phyloP scores from a whole-genome alignment of 2,888 invertebrate genomes.

The Catonia carolina region DNA sequence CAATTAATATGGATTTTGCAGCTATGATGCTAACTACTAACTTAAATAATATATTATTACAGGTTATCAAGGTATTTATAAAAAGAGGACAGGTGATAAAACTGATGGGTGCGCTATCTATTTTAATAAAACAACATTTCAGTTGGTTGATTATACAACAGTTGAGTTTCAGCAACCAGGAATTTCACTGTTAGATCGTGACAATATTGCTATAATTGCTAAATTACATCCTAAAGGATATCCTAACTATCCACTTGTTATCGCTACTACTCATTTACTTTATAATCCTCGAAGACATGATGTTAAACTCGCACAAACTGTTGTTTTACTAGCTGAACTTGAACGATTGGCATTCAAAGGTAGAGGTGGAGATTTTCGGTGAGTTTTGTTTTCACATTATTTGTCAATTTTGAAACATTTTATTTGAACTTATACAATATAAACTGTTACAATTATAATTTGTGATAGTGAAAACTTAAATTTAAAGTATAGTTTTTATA shows the following conservation, averaged over 20 bases:
- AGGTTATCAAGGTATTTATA: slow-evolving; percentile 71
- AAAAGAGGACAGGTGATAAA: slow-evolving; percentile 64
- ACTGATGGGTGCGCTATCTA: slow-evolving; percentile 89
- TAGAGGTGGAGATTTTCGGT: not conserved
- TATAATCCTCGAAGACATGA: slow-evolving; percentile 88
- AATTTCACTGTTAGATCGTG: slow-evolving; percentile 52
- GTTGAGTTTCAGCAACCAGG: slow-evolving; percentile 57
- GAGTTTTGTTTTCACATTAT: too few species aligned
- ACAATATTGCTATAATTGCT: slow-evolving; percentile 80
- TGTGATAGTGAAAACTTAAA: too few species aligned
- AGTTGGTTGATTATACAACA: slow-evolving; percentile 54
- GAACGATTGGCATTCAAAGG: slow-evolving; percentile 52
- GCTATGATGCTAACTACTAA: too few species aligned
- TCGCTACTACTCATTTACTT: slow-evolving; percentile 90
- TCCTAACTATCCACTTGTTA: slow-evolving; percentile 50
- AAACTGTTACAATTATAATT: too few species aligned
- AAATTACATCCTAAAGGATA: slow-evolving; percentile 56
- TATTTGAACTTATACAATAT: too few species aligned
- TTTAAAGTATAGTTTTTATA: too few species aligned
- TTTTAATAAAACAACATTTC: slow-evolving; percentile 61
- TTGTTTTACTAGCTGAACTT: slow-evolving; percentile 75
- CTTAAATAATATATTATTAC: slow-evolving; percentile 35
- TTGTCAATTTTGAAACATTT: too few species aligned
- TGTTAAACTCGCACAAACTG: slow-evolving; percentile 81
- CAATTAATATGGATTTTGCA: too few species aligned